phyloP scores from a whole-genome alignment of 2,113 vertebrate species.

The Vicugna pacos region DNA sequence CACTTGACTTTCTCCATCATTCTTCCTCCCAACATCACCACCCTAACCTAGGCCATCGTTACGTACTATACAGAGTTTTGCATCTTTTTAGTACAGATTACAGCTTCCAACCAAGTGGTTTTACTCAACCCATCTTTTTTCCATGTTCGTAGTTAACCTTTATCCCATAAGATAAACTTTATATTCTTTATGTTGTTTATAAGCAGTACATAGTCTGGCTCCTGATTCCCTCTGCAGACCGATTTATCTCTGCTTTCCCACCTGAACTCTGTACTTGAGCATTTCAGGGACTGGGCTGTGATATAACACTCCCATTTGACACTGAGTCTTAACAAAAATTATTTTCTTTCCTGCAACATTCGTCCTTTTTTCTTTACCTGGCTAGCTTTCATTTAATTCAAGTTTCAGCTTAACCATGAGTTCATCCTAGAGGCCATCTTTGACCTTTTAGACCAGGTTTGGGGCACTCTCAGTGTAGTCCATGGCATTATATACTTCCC shows the following conservation, averaged over 20 bases:
- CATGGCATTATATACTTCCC: not conserved
- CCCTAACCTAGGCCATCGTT: not conserved
- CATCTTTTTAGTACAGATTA: not conserved
- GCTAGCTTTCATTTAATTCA: not conserved
- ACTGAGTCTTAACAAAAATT: not conserved
- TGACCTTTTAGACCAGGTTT: not conserved
- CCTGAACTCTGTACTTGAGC: not conserved
- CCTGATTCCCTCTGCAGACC: not conserved
- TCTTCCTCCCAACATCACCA: not conserved
- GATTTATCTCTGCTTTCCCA: not conserved
- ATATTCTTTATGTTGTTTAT: not conserved
- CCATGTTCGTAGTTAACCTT: not conserved
- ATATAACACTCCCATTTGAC: not conserved
- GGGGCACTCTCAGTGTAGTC: not conserved
- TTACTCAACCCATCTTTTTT: not conserved
- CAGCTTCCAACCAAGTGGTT: not conserved
- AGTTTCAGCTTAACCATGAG: not conserved
- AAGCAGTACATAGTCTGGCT: too few relatives aligned
- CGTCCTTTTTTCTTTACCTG: not conserved
- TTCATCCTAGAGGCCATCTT: not conserved
- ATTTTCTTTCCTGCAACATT: not conserved
- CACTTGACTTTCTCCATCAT: not conserved
- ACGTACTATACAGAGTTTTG: not conserved
- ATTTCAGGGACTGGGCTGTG: fast-evolving
- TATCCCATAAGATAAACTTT: not conserved